These are phyloP conservation scores for Champsocephalus esox DNA, from an alignment of 2,797 vertebrate genomes.

Conservation along the genomic window DNA sequence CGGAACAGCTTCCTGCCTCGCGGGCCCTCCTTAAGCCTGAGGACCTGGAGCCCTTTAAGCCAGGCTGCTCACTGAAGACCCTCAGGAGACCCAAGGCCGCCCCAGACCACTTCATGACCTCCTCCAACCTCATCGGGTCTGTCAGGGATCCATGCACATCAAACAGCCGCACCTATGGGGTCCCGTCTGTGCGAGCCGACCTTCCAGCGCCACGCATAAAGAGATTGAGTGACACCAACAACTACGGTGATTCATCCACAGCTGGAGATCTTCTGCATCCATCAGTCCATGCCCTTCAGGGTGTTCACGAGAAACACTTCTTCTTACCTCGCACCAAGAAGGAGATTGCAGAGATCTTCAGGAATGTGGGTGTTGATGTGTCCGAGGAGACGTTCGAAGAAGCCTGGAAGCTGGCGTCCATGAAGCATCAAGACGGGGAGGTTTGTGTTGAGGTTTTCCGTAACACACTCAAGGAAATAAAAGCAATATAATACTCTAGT, in stretches of 20 bases:
- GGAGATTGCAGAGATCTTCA: slow-evolving; percentile 89
- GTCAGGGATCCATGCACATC: slow-evolving; percentile 59
- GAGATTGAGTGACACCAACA: slow-evolving; percentile 83
- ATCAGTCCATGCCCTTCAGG: slow-evolving; percentile 80
- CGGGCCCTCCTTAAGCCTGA: slow-evolving; percentile 72
- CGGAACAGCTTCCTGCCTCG: neutral
- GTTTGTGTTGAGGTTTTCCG: slow-evolving; percentile 88
- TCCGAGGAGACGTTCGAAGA: slow-evolving; percentile 86
- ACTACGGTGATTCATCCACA: slow-evolving; percentile 86
- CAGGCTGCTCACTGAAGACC: slow-evolving; percentile 73
- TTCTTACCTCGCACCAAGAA: slow-evolving; percentile 85
- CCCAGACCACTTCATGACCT: slow-evolving; percentile 80
- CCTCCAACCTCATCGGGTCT: slow-evolving; percentile 85
- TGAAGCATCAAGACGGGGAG: slow-evolving; percentile 84
- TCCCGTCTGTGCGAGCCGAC: slow-evolving; percentile 87
- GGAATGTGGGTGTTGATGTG: slow-evolving; percentile 83
- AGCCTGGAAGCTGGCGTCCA: slow-evolving; percentile 88
- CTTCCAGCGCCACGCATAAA: slow-evolving; percentile 81
- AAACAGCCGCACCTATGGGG: slow-evolving; percentile 75
- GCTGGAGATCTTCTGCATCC: slow-evolving; percentile 84
- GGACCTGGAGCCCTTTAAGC: slow-evolving; percentile 79
- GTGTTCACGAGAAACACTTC: slow-evolving; percentile 87
- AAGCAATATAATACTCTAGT: slow-evolving; percentile 57
- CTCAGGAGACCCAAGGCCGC: slow-evolving; percentile 70
- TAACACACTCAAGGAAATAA: slow-evolving; percentile 83